Base-by-base conservation (phyloP, 2,797 vertebrate genomes). In the Triplophysa yarkandensis region DNA sequence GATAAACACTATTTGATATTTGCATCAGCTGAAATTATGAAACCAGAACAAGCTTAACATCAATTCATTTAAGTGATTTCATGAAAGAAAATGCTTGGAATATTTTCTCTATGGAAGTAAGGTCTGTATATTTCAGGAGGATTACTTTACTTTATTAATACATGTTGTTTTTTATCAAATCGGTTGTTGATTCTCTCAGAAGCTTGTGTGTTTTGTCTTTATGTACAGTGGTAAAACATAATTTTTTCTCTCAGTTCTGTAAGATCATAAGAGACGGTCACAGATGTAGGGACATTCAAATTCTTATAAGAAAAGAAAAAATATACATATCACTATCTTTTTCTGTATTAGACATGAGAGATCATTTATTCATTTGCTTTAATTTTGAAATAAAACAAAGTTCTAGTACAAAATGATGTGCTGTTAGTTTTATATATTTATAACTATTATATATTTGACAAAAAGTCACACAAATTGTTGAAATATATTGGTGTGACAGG, bases 151-250 rank as follows among this genome's bases (percentile, higher is more conserved):
- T 43, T 61, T 34, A 34, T 34, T 30, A 3, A 30, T 30, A 30
- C 6, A 6, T 70, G 17, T 72, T 57, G 54, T 55, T 43, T 61
- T 70, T 58, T 27, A 70, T 65, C 63, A 72, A 62, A 39, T 36
- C 54, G 48, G 32, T 64, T 58, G 58, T 55, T 71, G 46, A 50
- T 39, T 65, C 64, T 36, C 41, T 44, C 41, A 44, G 41, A 44
- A 44, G 3, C 16, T 34, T 63, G 68, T 52, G 52, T 74, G 54
- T 81, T 73, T 62, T 66, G 62, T 68, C 79, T 70, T 44, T 70
- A 39, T 44, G 6, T 44, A 70, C n/a, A 0, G 13, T 32, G 39
- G 43, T 70, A 27, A 70, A 11, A 25, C 13, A 17, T 39, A 23
- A 27, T 70, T 60, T 34, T 25, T 27, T 28, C n/a, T 3, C 19